phyloP scores from a whole-genome alignment of 2,888 invertebrate genomes.

The Drepanosiphum platanoidis region DNA sequence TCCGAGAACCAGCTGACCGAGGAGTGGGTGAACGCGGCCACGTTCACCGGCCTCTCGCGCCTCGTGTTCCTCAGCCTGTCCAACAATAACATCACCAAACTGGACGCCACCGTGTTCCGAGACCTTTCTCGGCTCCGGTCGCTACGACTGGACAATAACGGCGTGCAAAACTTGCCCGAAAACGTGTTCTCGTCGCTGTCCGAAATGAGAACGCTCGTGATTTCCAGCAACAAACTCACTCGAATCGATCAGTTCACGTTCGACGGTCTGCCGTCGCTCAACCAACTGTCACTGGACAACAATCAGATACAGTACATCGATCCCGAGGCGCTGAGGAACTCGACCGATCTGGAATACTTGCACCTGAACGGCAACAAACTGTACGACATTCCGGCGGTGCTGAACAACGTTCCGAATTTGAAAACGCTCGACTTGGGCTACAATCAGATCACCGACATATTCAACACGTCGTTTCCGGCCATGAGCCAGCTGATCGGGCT shows the following conservation, averaged over 20 bases:
- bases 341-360: constrained; percentile 81
- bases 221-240: constrained; percentile 82
- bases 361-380: constrained; percentile 85
- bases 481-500: constrained; percentile 84
- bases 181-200: constrained; percentile 80
- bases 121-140: constrained; percentile 84
- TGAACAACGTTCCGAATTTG: constrained; percentile 79
- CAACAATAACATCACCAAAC: constrained; percentile 78
- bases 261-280: constrained; percentile 79
- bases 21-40: constrained; percentile 84
- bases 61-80: constrained; percentile 82
- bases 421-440: constrained; percentile 86
- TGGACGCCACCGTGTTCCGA: constrained; percentile 81
- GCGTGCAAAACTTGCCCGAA: constrained; percentile 79
- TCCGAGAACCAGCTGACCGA: constrained; percentile 83
- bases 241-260: constrained; percentile 80
- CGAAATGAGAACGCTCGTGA: constrained; percentile 82
- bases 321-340: constrained; percentile 80
- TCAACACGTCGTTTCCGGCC: constrained; percentile 81
- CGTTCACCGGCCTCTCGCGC: constrained; percentile 80
- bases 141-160: constrained; percentile 81
- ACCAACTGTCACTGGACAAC: constrained; percentile 81
- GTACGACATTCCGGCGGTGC: constrained; percentile 76
- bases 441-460: constrained; percentile 82
- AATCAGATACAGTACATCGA: constrained; percentile 81